Percentiles rank a stretch among this genome's conserved stretches.
Evolutionary conservation across 2,113 vertebrate genomes (phyloP).

Genomic region (Choloepus hoffmanni): DNA sequence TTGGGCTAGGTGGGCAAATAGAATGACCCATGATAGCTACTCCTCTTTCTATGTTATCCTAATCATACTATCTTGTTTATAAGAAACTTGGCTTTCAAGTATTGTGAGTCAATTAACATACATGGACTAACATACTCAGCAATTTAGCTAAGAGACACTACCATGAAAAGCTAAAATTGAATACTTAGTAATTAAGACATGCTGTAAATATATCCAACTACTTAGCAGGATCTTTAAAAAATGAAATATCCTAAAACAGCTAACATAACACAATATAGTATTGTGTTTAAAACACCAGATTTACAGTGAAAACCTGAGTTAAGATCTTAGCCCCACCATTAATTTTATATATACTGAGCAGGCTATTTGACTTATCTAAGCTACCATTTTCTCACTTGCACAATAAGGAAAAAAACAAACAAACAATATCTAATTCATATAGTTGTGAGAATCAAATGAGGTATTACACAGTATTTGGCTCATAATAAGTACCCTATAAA

Average conservation of each 20-base stretch:
- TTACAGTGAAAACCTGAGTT: neutral
- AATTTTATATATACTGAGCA: neutral
- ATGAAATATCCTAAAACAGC: neutral
- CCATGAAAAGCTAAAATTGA: neutral
- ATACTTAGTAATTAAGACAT: neutral
- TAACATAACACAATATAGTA: neutral
- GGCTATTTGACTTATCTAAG: neutral
- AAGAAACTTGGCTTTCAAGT: neutral
- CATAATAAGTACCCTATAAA: neutral
- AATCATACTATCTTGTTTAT: neutral
- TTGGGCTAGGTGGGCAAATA: neutral
- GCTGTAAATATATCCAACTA: neutral
- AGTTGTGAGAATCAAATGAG: neutral
- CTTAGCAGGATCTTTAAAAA: neutral
- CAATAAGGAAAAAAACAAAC: neutral
- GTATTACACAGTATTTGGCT: neutral
- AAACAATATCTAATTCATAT: neutral
- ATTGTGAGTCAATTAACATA: neutral
- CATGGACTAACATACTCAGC: neutral
- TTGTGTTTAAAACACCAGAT: neutral
- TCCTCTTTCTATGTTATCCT: neutral
- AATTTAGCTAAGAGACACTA: neutral
- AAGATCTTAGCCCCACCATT: neutral
- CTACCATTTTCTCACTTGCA: neutral
- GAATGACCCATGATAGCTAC: neutral